Percentiles rank a stretch among this genome's conserved stretches.
Evolutionary conservation across 1,140 invertebrate species (phyloP).

Genomic region (Camponotus vicinus): DNA sequence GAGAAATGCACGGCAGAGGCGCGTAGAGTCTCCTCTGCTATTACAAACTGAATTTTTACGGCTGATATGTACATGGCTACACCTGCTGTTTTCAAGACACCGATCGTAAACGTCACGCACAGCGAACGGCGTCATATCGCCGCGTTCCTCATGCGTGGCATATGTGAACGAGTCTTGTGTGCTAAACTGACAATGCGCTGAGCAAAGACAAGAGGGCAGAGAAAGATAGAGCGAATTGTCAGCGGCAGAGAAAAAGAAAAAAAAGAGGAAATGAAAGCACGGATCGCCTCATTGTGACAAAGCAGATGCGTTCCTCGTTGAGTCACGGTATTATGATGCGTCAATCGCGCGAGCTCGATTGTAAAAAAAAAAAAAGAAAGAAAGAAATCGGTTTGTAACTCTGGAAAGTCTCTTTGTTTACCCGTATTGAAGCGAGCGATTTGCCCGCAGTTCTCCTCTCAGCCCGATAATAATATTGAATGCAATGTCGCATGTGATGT

Average conservation of each 20-base stretch:
- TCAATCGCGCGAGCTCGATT: neutral
- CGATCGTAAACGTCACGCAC: constrained; percentile 73
- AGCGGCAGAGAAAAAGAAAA: neutral
- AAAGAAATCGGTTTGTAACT: neutral
- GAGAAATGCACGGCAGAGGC: neutral
- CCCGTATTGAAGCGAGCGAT: neutral
- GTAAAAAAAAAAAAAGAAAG: constrained; percentile 11
- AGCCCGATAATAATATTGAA: constrained; percentile 19
- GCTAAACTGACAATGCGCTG: constrained; percentile 52
- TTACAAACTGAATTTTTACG: constrained; percentile 70
- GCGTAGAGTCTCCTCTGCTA: constrained; percentile 32
- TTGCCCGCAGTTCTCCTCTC: neutral
- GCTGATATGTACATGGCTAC: constrained; percentile 69
- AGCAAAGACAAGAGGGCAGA: constrained; percentile 8
- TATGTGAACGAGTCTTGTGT: constrained; percentile 68
- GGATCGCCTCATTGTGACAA: constrained; percentile 43
- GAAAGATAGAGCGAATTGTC: constrained; percentile 6
- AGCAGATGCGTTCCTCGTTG: constrained; percentile 35
- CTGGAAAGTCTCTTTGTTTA: neutral
- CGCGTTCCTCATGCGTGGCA: constrained; percentile 72
- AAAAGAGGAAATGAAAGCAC: neutral
- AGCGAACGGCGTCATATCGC: constrained; percentile 65
- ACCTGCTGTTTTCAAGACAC: constrained; percentile 69
- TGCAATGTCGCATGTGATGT: constrained; percentile 10
- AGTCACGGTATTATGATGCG: neutral